Conservation (phyloP, 2,113 vertebrate species). For the Candoia aspera region DNA sequence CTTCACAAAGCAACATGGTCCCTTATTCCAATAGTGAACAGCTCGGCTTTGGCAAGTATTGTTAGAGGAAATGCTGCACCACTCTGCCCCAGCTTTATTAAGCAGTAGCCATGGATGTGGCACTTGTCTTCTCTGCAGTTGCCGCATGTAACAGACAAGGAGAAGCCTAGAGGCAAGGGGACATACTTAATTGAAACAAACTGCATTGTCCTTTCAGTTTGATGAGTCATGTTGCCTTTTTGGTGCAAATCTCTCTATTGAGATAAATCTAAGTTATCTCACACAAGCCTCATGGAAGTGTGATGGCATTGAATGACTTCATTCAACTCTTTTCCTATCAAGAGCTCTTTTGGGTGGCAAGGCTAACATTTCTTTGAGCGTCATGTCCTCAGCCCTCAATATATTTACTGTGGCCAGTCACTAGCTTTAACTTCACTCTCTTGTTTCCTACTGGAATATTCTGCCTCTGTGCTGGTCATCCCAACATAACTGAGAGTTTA, state of each 20-base stretch:
- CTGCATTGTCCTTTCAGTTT: background rate
- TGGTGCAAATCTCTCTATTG: background rate
- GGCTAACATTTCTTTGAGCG: background rate
- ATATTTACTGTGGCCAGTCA: background rate
- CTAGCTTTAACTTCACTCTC: background rate
- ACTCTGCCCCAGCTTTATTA: background rate
- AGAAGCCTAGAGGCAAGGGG: background rate
- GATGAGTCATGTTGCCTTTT: background rate
- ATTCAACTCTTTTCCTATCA: background rate
- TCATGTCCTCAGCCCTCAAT: background rate
- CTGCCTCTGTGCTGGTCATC: background rate
- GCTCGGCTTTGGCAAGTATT: background rate
- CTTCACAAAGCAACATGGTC: background rate
- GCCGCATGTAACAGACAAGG: background rate
- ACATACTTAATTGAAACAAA: background rate
- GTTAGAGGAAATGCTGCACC: background rate
- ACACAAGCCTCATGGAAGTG: background rate
- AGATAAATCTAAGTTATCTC: background rate
- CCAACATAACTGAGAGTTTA: background rate
- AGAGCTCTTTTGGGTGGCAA: background rate
- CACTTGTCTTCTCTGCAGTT: background rate
- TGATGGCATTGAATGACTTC: background rate
- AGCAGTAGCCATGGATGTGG: background rate
- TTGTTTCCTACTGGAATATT: background rate
- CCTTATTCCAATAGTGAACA: background rate